Conservation (phyloP, 30 jellyfish, hydroid and myxozoan species). For the Aurelia sp. region DNA sequence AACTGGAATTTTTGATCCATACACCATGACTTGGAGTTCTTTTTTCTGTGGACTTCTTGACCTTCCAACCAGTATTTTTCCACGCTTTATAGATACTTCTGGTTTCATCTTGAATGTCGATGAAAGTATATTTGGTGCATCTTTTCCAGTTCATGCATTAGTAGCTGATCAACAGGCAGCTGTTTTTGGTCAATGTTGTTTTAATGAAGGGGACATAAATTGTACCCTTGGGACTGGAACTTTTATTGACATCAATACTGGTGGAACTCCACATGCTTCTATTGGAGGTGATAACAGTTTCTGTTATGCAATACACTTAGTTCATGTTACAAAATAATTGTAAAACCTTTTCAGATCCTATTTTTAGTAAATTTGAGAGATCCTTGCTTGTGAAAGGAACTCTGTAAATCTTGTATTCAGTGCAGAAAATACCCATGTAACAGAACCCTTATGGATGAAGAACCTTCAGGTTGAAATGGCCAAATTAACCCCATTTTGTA, state of each 20-base stretch:
- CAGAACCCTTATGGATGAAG: too few relatives aligned
- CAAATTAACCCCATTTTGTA: too few relatives aligned
- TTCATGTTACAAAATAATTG: too few relatives aligned
- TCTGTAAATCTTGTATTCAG: too few relatives aligned
- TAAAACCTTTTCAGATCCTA: too few relatives aligned
- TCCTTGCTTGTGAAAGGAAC: too few relatives aligned
- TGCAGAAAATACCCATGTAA: too few relatives aligned
- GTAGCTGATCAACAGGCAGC: conserved; percentile 96
- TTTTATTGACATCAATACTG: conserved; percentile 83
- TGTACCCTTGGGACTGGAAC: conserved; percentile 95
- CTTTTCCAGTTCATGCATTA: conserved; percentile 77
- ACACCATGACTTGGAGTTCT: conserved; percentile 50
- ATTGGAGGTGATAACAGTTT: conserved; percentile 49
- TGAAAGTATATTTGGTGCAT: conserved; percentile 80
- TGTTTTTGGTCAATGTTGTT: conserved; percentile 85
- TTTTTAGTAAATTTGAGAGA: too few relatives aligned
- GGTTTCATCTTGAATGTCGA: conserved; percentile 75
- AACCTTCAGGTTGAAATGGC: too few relatives aligned
- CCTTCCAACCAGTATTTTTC: conserved; percentile 60
- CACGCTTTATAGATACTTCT: conserved; percentile 49
- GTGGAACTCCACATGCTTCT: conserved; percentile 82
- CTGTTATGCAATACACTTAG: too few relatives aligned
- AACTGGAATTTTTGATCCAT: conserved; percentile 72
- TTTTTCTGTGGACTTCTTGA: conserved; percentile 41
- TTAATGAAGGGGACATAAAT: conserved; percentile 72